A percentile compares a stretch with the other conserved stretches of the same genome.
phyloP scores from a whole-genome alignment of 2,888 invertebrate species.

The Thelaira solivaga region DNA sequence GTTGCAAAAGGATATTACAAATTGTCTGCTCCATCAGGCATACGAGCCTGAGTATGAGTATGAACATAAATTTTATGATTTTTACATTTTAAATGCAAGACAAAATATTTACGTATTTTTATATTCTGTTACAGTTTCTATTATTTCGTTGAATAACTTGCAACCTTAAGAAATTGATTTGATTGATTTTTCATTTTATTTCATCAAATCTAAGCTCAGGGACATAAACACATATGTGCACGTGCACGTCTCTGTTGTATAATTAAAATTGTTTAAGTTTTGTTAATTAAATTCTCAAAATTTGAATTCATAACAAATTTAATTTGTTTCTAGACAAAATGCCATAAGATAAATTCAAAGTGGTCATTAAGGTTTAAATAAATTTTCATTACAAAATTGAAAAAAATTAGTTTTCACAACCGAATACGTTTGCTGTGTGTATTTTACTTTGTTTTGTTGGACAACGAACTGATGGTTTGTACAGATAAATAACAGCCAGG shows the following conservation, averaged over 20 bases:
- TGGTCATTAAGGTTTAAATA: background rate
- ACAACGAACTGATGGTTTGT: too few species aligned
- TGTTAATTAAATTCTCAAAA: background rate
- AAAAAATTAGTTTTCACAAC: too few species aligned
- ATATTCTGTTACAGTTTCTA: too few species aligned
- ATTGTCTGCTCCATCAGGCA: conserved; percentile 47
- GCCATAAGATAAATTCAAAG: background rate
- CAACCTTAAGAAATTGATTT: background rate
- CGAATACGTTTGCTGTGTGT: too few species aligned
- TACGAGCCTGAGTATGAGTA: background rate
- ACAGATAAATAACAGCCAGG: too few species aligned
- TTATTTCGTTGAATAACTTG: background rate
- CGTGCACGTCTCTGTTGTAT: background rate
- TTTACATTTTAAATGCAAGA: too few species aligned
- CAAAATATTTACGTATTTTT: too few species aligned
- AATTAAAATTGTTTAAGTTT: background rate
- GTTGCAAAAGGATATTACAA: conserved; percentile 55
- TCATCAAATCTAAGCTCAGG: background rate
- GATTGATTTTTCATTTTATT: background rate
- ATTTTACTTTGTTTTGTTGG: too few species aligned
- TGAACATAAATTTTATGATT: too few species aligned
- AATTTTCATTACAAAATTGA: background rate
- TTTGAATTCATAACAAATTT: background rate
- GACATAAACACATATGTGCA: background rate
- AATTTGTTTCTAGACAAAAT: background rate